Percentiles rank a stretch among this genome's conserved stretches.
Conservation (phyloP, 2,797 vertebrate genomes). For the Carduelis carduelis region DNA sequence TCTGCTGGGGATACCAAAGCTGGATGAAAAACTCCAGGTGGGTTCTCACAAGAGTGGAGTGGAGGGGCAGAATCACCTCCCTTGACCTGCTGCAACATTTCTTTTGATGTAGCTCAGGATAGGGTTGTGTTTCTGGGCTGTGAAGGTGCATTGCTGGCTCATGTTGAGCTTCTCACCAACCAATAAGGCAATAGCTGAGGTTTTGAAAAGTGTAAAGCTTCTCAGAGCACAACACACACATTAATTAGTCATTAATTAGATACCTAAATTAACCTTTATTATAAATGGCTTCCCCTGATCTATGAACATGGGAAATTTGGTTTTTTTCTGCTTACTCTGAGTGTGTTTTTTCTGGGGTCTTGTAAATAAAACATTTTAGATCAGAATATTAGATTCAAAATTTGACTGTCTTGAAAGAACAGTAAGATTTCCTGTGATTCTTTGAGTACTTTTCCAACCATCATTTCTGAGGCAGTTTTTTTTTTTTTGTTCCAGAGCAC, state of each 20-base stretch:
- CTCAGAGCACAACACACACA: not conserved
- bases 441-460: not conserved
- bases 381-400: not conserved
- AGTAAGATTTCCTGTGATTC: not conserved
- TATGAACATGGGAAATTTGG: rapidly evolving
- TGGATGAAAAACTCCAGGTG: not conserved
- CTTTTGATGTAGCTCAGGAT: not conserved
- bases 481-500: not conserved
- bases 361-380: not conserved
- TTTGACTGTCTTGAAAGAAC: not conserved
- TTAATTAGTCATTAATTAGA: not conserved
- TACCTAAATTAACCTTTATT: not conserved
- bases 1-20: not conserved
- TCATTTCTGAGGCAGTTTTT: not conserved
- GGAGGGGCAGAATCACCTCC: not conserved
- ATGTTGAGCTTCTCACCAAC: not conserved
- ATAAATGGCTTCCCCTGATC: not conserved
- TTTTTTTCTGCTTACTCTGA: not conserved
- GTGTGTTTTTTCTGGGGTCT: not conserved
- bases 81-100: not conserved
- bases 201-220: not conserved
- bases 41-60: not conserved
- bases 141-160: not conserved
- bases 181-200: not conserved
- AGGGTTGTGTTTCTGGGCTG: not conserved